phyloP scores from a whole-genome alignment of 2,888 invertebrate species.

The Hypomecis atomaria region DNA sequence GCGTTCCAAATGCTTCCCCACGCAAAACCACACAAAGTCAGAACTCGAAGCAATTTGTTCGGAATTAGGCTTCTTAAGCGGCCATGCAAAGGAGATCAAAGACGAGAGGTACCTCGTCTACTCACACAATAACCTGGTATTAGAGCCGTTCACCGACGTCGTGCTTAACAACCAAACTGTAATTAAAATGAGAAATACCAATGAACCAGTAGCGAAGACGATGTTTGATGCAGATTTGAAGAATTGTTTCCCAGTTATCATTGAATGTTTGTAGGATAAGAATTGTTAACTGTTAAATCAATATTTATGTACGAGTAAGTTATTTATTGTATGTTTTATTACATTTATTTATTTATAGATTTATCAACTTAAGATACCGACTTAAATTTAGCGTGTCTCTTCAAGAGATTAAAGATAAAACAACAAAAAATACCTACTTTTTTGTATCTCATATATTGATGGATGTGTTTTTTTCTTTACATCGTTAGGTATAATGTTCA shows the following conservation, averaged over 20 bases:
- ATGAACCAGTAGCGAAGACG: slow-evolving; percentile 66
- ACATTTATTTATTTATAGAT: no score
- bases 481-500: no score
- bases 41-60: slow-evolving; percentile 86
- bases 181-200: slow-evolving; percentile 69
- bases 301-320: background rate
- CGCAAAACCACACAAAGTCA: slow-evolving; percentile 76
- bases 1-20: slow-evolving; percentile 88
- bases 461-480: no score
- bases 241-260: slow-evolving; percentile 74
- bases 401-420: no score
- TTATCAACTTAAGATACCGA: no score
- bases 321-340: slow-evolving; percentile 5
- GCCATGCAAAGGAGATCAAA: slow-evolving; percentile 76
- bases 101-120: slow-evolving; percentile 42
- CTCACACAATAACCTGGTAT: slow-evolving; percentile 60
- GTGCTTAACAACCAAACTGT: slow-evolving; percentile 69
- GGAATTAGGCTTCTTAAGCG: slow-evolving; percentile 85
- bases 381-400: no score
- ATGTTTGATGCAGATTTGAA: slow-evolving; percentile 56
- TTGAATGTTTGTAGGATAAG: slow-evolving; percentile 71
- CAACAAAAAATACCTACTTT: no score
- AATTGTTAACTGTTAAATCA: background rate
- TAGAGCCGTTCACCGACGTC: slow-evolving; percentile 70
- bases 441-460: no score